These are phyloP conservation scores for Leuciscus idus DNA, from an alignment of 2,113 vertebrate genomes.

Conservation along the genomic window DNA sequence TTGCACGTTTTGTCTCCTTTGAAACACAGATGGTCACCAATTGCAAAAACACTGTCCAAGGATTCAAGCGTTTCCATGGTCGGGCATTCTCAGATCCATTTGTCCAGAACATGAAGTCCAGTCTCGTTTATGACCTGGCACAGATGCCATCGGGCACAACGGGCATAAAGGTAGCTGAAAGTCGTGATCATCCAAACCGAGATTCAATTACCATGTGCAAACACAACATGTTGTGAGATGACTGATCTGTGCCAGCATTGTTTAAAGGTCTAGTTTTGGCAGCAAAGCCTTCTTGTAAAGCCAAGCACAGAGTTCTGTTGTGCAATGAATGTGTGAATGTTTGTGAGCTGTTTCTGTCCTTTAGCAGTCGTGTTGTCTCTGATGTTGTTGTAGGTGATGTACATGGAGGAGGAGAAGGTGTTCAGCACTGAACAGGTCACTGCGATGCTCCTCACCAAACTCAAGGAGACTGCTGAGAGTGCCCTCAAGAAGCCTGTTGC, in stretches of 20 bases:
- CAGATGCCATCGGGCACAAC: constrained; percentile 90
- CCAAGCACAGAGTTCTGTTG: not conserved
- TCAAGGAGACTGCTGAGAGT: constrained; percentile 93
- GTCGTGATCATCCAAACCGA: too few relatives aligned
- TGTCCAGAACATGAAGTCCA: constrained; percentile 88
- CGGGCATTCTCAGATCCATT: constrained; percentile 92
- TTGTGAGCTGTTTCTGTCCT: not conserved
- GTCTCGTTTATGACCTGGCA: constrained; percentile 89
- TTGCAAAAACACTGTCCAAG: constrained; percentile 96
- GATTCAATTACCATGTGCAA: not conserved
- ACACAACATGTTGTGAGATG: not conserved
- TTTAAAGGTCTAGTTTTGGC: constrained; percentile 9
- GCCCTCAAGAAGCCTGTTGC: constrained; percentile 94
- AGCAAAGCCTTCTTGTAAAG: not conserved
- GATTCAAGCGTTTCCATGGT: constrained; percentile 97
- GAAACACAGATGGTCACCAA: constrained; percentile 88
- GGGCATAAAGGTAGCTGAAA: constrained; percentile 84
- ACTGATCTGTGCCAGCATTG: constrained; percentile 5
- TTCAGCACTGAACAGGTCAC: constrained; percentile 96
- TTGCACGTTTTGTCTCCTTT: not conserved
- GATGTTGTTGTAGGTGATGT: constrained; percentile 82
- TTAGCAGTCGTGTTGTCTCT: not conserved
- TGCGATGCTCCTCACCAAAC: constrained; percentile 94
- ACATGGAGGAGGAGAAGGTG: constrained; percentile 95
- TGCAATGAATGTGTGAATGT: not conserved